Evolutionary conservation across 1,140 invertebrate genomes (phyloP).

Genomic region (Neodiprion fabricii): DNA sequence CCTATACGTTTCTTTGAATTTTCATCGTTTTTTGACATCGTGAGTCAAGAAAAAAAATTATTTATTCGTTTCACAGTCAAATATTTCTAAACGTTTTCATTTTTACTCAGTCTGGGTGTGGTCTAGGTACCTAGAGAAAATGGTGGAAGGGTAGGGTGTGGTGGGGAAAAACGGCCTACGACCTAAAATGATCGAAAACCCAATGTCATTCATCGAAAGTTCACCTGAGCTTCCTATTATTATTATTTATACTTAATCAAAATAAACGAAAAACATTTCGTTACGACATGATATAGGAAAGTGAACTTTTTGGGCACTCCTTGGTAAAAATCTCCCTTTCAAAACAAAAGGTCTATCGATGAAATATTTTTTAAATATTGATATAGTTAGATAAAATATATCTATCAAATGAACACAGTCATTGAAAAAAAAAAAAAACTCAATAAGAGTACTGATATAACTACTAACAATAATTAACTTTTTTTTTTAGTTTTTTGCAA

Average conservation of each 20-base stretch:
- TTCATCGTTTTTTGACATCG: slow-evolving; percentile 20
- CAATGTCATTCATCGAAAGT: too few species aligned
- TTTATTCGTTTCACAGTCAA: slow-evolving; percentile 39
- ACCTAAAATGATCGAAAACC: background rate
- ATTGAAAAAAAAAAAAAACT: background rate
- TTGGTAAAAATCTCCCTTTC: background rate
- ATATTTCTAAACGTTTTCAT: slow-evolving; percentile 15
- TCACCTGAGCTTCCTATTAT: too few species aligned
- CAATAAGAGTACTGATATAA: background rate
- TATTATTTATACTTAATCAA: too few species aligned
- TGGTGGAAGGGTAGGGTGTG: too few species aligned
- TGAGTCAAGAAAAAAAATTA: too few species aligned
- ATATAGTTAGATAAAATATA: too few species aligned
- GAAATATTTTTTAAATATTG: background rate
- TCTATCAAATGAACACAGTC: too few species aligned
- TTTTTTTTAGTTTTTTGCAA: background rate
- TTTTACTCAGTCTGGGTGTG: slow-evolving; percentile 4
- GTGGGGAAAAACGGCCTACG: background rate
- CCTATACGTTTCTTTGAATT: background rate
- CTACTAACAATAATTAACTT: background rate
- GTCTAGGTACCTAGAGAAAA: too few species aligned
- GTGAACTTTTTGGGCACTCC: slow-evolving; percentile 2
- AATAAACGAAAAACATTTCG: background rate
- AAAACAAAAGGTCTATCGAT: background rate
- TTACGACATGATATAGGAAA: background rate